Percentiles rank a stretch among this genome's conserved stretches.
These are phyloP conservation scores for Eledona agricola DNA, from an alignment of 2,888 invertebrate genomes.

Conservation along the genomic window DNA sequence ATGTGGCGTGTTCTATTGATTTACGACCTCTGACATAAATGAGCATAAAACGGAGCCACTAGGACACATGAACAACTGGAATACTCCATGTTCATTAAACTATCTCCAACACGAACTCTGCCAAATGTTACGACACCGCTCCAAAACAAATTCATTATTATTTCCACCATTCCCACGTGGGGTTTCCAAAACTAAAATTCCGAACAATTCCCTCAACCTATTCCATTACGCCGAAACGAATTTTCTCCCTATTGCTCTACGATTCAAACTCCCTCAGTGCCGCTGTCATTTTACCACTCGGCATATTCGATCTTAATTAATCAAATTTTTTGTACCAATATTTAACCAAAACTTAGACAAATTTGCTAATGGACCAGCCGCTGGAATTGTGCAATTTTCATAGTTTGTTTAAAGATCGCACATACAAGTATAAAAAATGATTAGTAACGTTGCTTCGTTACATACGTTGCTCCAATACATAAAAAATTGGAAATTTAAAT, in stretches of 20 bases:
- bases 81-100: conserved; percentile 38
- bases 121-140: conserved; percentile 28
- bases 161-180: conserved; percentile 27
- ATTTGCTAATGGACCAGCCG: too few relatives aligned
- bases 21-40: conserved; percentile 40
- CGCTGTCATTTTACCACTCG: conserved; percentile 17
- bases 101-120: conserved; percentile 34
- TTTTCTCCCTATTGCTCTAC: conserved; percentile 16
- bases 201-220: conserved; percentile 31
- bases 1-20: conserved; percentile 41
- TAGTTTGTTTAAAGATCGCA: too few relatives aligned
- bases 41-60: conserved; percentile 40
- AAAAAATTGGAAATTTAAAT: too few relatives aligned
- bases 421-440: too few relatives aligned
- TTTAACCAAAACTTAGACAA: conserved; percentile 2
- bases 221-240: conserved; percentile 26
- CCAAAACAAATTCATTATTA: conserved; percentile 34
- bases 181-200: conserved; percentile 28
- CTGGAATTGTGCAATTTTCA: too few relatives aligned
- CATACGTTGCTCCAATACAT: too few relatives aligned
- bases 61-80: conserved; percentile 39
- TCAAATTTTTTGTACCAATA: conserved; percentile 1
- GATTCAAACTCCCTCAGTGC: conserved; percentile 20
- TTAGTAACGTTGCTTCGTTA: too few relatives aligned
- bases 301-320: conserved; percentile 8